A percentile compares a stretch with the other conserved stretches of the same genome.
These are phyloP conservation scores for Nasonia vitripennis DNA, from an alignment of 1,140 invertebrate genomes.

Conservation along the genomic window DNA sequence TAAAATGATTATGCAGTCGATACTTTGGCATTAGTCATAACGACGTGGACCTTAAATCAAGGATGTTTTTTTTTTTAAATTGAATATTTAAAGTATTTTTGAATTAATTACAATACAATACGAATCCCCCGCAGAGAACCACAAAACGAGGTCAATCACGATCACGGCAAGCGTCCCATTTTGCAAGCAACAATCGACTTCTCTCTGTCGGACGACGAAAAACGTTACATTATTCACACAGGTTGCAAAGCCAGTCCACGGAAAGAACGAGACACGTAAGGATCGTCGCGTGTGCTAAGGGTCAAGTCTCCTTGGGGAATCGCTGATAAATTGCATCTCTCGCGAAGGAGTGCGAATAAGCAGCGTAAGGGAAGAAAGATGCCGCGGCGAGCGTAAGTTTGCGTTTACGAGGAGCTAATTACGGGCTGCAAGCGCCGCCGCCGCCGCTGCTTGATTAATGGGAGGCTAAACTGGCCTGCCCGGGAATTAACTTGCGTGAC, in stretches of 20 bases:
- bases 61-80: too few relatives aligned
- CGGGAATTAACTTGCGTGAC: background rate
- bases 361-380: background rate
- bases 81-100: too few relatives aligned
- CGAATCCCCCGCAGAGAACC: too few relatives aligned
- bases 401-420: conserved; percentile 43
- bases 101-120: too few relatives aligned
- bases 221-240: background rate
- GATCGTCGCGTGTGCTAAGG: background rate
- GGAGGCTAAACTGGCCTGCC: background rate
- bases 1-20: background rate
- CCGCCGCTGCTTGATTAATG: conserved; percentile 27
- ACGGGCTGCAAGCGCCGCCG: background rate
- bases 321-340: conserved; percentile 28
- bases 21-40: background rate
- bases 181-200: too few relatives aligned
- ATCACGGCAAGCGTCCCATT: too few relatives aligned
- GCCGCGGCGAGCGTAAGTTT: background rate
- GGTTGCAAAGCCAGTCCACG: background rate
- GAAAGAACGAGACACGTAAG: background rate
- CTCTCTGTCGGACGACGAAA: too few relatives aligned
- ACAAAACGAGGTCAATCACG: too few relatives aligned
- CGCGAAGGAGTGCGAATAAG: background rate
- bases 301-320: background rate
- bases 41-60: too few relatives aligned